phyloP scores from a whole-genome alignment of 2,888 invertebrate genomes.

The Drosophila nigricruria region DNA sequence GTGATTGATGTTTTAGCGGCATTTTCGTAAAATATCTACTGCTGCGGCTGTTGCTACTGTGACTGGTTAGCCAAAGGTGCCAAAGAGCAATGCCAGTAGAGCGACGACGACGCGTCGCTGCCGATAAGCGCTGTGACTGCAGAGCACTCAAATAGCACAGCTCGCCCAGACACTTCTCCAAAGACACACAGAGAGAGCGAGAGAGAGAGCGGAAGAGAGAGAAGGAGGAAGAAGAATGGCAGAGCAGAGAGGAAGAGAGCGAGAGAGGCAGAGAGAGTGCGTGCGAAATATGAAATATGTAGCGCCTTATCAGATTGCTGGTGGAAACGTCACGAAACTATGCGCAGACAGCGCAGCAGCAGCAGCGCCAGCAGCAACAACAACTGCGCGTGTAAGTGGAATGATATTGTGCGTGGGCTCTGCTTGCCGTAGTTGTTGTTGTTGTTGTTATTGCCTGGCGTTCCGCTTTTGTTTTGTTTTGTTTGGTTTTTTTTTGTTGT shows the following conservation, averaged over 20 bases:
- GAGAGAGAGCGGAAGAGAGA: neutral
- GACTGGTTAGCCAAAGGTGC: constrained; percentile 60
- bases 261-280: constrained; percentile 19
- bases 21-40: constrained; percentile 46
- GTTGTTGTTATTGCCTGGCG: constrained; percentile 19
- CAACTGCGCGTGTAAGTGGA: constrained; percentile 25
- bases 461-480: constrained; percentile 11
- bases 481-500: neutral
- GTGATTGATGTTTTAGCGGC: constrained; percentile 37
- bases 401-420: constrained; percentile 46
- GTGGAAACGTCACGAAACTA: constrained; percentile 47
- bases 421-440: constrained; percentile 17
- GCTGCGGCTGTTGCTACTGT: constrained; percentile 32
- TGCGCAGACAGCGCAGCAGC: constrained; percentile 29
- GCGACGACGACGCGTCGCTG: constrained; percentile 48
- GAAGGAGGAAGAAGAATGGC: neutral
- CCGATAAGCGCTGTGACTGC: constrained; percentile 38
- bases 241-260: constrained; percentile 7
- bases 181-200: neutral
- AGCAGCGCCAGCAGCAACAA: constrained; percentile 6
- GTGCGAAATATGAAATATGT: constrained; percentile 32
- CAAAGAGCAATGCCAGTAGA: constrained; percentile 55
- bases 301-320: constrained; percentile 47
- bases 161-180: constrained; percentile 18
- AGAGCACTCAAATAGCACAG: constrained; percentile 50